Evolutionary conservation across 2,888 invertebrate genomes (phyloP), one percentile per base, ranked within the genome.

Genomic region (Drosophila rellima): DNA sequence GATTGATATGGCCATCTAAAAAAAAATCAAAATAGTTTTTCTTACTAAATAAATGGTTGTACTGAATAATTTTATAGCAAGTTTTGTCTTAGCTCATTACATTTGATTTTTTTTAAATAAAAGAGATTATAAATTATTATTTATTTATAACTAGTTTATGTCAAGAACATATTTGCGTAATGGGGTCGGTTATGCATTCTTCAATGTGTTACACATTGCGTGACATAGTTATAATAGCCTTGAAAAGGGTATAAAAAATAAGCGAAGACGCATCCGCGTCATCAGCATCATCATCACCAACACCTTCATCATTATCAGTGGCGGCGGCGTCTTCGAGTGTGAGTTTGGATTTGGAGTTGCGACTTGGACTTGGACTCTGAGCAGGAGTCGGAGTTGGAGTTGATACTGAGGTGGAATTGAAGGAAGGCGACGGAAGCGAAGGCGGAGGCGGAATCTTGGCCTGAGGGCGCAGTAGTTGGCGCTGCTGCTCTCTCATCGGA

Each of bases 221-320:
- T 35, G 35, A n/a, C 6, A 7, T n/a, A 35, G 7, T n/a, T n/a
- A 7, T 6, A n/a, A 35, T n/a, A 35, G n/a, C 35, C n/a, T 35
- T 7, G n/a, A 2, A 7, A n/a, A 35, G 35, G 35, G 35, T 35
- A 35, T n/a, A 0, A 6, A n/a, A 35, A 35, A n/a, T n/a, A n/a
- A 20, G 33, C 13, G 33, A 31, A 52, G 57, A 60, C 77, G 77
- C 74, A 74, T 74, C 67, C 75, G 71, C 76, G 76, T 75, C 80
- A 76, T 80, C 80, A 70, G 70, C 75, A 75, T 69, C 75, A 74
- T 74, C 74, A 78, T 66, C 78, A 61, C 45, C 61, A 77, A 84
- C 82, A 83, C 88, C 83, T 85, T 85, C 88, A 85, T 89, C 88
- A 89, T 89, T 89, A 88, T 89, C 89, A 82, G 85, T 55, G 80